Evolutionary conservation across 2,113 vertebrate species (phyloP).

Genomic region (Helogale parvula): DNA sequence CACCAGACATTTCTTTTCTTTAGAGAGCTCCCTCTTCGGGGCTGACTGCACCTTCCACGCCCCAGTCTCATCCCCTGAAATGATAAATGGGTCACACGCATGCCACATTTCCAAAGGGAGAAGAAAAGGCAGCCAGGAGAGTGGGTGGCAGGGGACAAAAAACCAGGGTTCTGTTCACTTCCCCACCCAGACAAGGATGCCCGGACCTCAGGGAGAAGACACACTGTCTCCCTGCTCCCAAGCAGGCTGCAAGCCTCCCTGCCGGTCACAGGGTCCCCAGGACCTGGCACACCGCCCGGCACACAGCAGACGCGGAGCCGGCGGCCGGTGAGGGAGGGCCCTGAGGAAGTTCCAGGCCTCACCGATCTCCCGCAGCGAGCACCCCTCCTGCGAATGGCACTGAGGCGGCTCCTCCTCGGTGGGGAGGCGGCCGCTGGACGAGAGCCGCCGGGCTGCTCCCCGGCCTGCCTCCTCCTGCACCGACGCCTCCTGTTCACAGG

Average conservation of each 20-base stretch:
- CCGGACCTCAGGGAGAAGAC: not conserved
- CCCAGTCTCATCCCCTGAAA: conserved; percentile 46
- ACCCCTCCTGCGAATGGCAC: not conserved
- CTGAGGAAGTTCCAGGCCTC: not conserved
- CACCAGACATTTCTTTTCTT: not conserved
- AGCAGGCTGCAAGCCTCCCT: not conserved
- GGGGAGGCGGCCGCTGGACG: not conserved
- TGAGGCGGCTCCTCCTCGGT: not conserved
- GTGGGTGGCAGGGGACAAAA: not conserved
- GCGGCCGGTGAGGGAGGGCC: not conserved
- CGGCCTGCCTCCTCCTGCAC: not conserved
- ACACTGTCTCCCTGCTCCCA: not conserved
- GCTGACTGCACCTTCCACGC: conserved; percentile 24
- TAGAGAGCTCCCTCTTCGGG: not conserved
- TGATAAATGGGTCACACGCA: not conserved
- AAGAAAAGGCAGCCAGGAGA: not conserved
- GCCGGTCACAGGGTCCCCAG: not conserved
- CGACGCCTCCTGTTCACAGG: not conserved
- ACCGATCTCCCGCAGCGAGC: not conserved
- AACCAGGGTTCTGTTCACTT: not conserved
- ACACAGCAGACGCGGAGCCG: not conserved
- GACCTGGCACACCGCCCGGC: too few relatives aligned
- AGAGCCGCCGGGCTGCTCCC: not conserved
- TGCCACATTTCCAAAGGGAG: not conserved
- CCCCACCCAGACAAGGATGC: not conserved